Conservation (phyloP, 1,140 invertebrate genomes). For the Zaprionus tsacasi region DNA sequence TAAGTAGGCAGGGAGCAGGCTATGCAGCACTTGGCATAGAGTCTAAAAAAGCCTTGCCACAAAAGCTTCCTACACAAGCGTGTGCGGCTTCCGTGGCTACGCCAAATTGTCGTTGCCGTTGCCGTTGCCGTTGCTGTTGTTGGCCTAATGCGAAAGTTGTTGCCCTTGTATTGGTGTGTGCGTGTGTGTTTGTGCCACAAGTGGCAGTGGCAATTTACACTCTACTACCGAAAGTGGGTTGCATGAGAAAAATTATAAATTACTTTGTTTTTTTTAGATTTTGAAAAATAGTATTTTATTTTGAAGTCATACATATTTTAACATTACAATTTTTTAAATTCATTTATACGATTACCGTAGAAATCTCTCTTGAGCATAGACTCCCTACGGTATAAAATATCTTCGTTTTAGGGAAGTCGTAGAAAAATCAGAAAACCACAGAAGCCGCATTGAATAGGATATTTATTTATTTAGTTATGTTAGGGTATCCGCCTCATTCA, state of each 20-base stretch:
- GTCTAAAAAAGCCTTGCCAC: conserved; percentile 67
- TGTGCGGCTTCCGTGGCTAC: conserved; percentile 49
- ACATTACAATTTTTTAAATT: too few species aligned
- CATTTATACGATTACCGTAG: neutral
- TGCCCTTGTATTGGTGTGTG: conserved; percentile 78
- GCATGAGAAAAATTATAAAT: too few species aligned
- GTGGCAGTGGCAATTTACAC: conserved; percentile 67
- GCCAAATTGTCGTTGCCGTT: conserved; percentile 51
- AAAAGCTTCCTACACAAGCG: conserved; percentile 69
- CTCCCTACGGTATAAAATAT: too few species aligned
- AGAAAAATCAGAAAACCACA: too few species aligned
- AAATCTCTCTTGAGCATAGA: neutral
- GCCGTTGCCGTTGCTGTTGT: conserved; percentile 48
- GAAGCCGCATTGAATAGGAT: too few species aligned
- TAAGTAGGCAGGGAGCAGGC: too few species aligned
- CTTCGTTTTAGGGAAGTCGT: neutral
- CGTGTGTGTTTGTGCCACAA: conserved; percentile 64
- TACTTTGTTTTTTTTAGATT: too few species aligned
- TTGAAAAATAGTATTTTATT: too few species aligned
- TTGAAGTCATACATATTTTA: too few species aligned
- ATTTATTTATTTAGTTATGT: too few species aligned
- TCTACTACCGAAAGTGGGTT: conserved; percentile 19
- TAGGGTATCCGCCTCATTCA: too few species aligned
- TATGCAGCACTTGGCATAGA: conserved; percentile 53
- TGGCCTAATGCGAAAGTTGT: conserved; percentile 83